These are phyloP conservation scores for Caenorhabditis japonica DNA, from an alignment of 2,888 invertebrate genomes.

Conservation along the genomic window DNA sequence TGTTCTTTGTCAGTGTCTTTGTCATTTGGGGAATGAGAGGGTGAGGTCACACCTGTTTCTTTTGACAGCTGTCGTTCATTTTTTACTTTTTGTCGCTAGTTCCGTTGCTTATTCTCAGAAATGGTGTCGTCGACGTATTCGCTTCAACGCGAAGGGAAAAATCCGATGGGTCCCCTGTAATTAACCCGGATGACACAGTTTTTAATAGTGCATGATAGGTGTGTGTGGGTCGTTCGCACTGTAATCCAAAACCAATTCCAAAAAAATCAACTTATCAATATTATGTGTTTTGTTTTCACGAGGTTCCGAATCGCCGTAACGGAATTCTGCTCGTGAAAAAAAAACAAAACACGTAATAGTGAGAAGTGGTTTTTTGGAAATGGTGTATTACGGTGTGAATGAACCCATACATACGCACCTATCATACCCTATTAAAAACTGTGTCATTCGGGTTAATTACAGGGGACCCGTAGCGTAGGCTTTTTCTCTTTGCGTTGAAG, in stretches of 20 bases:
- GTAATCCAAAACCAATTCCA: constrained; percentile 24
- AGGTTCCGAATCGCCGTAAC: no score
- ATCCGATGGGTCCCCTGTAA: constrained; percentile 24
- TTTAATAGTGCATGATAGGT: no score
- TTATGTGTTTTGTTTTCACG: no score
- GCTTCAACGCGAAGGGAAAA: background rate
- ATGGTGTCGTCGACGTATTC: background rate
- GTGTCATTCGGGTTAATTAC: constrained; percentile 40
- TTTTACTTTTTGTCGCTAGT: no score
- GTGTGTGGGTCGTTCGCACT: constrained; percentile 7
- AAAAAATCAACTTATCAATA: no score
- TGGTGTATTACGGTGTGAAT: constrained; percentile 24
- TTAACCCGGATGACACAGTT: constrained; percentile 38
- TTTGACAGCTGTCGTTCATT: no score
- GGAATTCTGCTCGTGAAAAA: no score
- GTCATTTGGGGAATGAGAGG: no score
- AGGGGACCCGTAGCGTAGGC: constrained; percentile 13
- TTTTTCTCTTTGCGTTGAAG: background rate
- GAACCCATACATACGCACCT: constrained; percentile 14
- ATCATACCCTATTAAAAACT: no score
- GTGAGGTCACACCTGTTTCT: constrained; percentile 44
- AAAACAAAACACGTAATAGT: no score
- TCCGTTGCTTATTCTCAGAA: no score
- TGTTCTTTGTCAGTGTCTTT: no score
- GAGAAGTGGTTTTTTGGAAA: constrained; percentile 6